Percentiles rank a stretch among this genome's conserved stretches.
Evolutionary conservation across 23 tunicate species (phyloP).

Genomic region (Phallusia fumigata): DNA sequence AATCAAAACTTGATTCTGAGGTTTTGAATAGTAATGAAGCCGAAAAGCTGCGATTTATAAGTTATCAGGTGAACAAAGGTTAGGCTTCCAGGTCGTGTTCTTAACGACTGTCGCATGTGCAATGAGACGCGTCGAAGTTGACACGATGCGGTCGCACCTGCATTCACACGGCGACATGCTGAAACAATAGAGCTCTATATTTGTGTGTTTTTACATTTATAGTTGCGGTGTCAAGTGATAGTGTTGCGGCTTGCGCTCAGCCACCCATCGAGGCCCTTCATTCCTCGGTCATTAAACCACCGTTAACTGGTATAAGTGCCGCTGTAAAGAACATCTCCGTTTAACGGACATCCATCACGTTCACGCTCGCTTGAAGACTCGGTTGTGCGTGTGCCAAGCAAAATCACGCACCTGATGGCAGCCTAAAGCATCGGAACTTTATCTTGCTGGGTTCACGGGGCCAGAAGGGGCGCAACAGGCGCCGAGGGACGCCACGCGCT

Average conservation of each 20-base stretch:
- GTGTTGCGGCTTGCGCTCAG: not conserved
- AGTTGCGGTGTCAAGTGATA: not conserved
- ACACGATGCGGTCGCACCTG: not conserved
- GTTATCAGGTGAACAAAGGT: not conserved
- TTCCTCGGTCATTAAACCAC: not conserved
- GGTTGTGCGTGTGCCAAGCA: not conserved
- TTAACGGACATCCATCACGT: not conserved
- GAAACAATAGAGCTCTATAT: not conserved
- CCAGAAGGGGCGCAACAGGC: not conserved
- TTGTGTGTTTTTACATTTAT: not conserved
- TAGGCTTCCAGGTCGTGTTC: not conserved
- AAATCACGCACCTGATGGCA: not conserved
- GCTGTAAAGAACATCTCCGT: not conserved
- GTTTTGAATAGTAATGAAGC: not conserved
- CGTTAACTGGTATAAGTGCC: not conserved
- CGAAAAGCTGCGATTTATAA: not conserved
- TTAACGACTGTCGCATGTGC: not conserved
- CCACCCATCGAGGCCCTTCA: not conserved
- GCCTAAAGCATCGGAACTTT: not conserved
- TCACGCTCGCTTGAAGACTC: not conserved
- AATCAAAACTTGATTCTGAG: too few species aligned
- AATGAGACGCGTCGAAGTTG: not conserved
- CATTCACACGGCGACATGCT: not conserved
- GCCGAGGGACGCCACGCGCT: constrained; percentile 12
- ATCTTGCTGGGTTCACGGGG: not conserved